Conservation (phyloP, 2,888 invertebrate genomes). For the Microctonus aethiopoides region DNA sequence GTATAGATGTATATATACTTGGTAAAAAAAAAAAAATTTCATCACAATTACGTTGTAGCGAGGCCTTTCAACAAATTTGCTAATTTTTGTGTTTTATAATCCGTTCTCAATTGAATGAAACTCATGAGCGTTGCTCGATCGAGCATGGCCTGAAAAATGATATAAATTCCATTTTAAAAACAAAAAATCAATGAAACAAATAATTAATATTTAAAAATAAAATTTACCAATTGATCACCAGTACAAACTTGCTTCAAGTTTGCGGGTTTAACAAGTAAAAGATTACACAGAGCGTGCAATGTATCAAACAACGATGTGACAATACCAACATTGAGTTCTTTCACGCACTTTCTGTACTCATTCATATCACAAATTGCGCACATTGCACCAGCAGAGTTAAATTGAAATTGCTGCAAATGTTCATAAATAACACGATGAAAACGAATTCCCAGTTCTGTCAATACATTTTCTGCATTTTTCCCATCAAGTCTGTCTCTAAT, state of each 20-base stretch:
- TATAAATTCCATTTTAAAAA: constrained; percentile 33
- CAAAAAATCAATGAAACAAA: background rate
- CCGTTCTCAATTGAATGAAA: constrained; percentile 94
- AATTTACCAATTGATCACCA: constrained; percentile 89
- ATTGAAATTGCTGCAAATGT: constrained; percentile 93
- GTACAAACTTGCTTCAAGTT: constrained; percentile 95
- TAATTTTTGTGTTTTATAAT: constrained; percentile 90
- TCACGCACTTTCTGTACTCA: constrained; percentile 93
- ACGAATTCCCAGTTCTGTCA: constrained; percentile 91
- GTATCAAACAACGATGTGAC: constrained; percentile 94
- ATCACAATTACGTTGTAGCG: constrained; percentile 55
- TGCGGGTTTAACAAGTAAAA: constrained; percentile 94
- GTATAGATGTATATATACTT: constrained; percentile 6
- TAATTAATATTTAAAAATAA: constrained; percentile 12
- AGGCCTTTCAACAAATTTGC: constrained; percentile 70
- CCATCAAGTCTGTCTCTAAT: constrained; percentile 89
- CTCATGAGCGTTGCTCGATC: constrained; percentile 90
- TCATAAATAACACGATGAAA: constrained; percentile 94
- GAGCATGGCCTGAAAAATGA: constrained; percentile 81
- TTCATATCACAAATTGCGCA: constrained; percentile 98
- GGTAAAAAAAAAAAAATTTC: too few relatives aligned
- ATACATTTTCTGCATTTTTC: constrained; percentile 87
- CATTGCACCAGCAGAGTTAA: constrained; percentile 96
- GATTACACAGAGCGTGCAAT: constrained; percentile 94
- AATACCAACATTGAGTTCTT: constrained; percentile 79